phyloP scores from a whole-genome alignment of 2,113 vertebrate species.

The Anas platyrhynchos region DNA sequence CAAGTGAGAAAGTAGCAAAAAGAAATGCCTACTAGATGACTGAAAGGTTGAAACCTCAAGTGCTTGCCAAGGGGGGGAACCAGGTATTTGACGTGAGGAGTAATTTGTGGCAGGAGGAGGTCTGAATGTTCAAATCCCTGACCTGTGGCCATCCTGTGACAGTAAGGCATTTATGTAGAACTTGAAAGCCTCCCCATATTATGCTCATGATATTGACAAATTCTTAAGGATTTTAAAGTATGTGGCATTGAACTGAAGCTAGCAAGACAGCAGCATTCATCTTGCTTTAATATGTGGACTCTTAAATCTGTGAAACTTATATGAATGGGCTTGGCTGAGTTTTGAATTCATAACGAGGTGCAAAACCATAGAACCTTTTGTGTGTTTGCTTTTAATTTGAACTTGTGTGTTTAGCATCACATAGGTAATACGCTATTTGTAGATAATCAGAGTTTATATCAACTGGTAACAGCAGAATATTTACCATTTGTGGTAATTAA shows the following conservation, averaged over 20 bases:
- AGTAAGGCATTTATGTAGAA: neutral
- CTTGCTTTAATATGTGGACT: neutral
- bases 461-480: neutral
- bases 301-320: neutral
- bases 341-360: neutral
- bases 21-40: neutral
- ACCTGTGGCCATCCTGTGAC: neutral
- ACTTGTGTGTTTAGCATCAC: neutral
- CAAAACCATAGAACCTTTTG: neutral
- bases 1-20: neutral
- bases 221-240: neutral
- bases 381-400: neutral
- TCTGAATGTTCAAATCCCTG: neutral
- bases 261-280: neutral
- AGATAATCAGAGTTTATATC: neutral
- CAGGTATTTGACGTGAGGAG: fast-evolving
- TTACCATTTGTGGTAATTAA: neutral
- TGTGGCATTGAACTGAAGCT: neutral
- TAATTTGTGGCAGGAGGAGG: neutral
- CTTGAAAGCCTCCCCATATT: neutral
- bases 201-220: neutral
- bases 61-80: neutral
- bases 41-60: neutral
- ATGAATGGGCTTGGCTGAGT: neutral
- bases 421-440: neutral